Percentiles rank a stretch among this genome's conserved stretches.
phyloP scores from a whole-genome alignment of 2,797 vertebrate species.

The Sciurus vulgaris region DNA sequence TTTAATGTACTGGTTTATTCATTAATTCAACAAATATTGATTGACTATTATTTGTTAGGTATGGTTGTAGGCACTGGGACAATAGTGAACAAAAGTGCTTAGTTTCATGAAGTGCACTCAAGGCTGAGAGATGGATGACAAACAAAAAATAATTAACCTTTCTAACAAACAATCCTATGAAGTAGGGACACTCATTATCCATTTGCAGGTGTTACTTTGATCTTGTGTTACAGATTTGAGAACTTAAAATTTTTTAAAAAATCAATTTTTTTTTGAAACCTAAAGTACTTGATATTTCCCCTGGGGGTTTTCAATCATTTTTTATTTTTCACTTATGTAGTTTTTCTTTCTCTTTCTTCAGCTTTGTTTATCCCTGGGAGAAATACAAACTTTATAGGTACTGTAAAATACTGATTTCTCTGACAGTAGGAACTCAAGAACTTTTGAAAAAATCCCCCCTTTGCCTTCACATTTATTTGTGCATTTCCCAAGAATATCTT shows the following conservation, averaged over 20 bases:
- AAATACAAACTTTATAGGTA: slow-evolving; percentile 1
- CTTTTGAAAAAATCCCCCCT: background rate
- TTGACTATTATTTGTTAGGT: too few species aligned
- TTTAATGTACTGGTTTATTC: too few species aligned
- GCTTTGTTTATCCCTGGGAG: background rate
- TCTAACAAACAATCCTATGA: too few species aligned
- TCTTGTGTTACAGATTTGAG: background rate
- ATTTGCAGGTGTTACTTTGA: background rate
- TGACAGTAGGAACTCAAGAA: background rate
- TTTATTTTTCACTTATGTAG: slow-evolving; percentile 57
- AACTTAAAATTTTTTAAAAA: background rate
- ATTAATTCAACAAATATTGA: too few species aligned
- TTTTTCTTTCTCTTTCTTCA: slow-evolving; percentile 3
- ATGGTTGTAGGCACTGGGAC: too few species aligned
- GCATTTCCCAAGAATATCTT: background rate
- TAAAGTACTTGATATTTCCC: slow-evolving; percentile 21
- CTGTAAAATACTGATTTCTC: slow-evolving; percentile 15
- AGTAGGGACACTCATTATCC: too few species aligned
- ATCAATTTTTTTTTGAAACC: slow-evolving; percentile 26
- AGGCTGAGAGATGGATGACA: too few species aligned
- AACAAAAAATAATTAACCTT: too few species aligned
- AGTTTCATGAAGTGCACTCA: too few species aligned
- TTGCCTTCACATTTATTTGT: slow-evolving; percentile 51
- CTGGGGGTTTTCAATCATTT: background rate
- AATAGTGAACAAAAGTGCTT: too few species aligned